Base-by-base conservation (phyloP, 2,888 invertebrate genomes). In the Fragum fragum region DNA sequence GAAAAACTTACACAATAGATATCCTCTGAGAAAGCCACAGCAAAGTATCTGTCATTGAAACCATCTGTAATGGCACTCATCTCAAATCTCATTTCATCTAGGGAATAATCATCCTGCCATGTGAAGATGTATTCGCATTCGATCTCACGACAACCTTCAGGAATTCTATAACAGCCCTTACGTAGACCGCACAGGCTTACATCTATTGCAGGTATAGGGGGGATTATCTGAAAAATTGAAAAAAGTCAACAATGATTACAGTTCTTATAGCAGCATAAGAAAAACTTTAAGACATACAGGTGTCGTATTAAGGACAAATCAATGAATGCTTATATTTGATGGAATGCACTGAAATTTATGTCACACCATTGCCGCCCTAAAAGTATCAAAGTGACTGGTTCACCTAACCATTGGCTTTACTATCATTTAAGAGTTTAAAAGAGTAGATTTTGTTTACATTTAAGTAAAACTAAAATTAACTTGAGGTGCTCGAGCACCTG, bases 101-200 rank as follows among this genome's bases (percentile, higher is more conserved):
- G 59, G 0, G 68, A 47, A 16, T 77, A 86, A 1, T 81, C 72
- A 26, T 85, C 83, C 71, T 74, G 77, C 94, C 94, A 94, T 0
- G 94, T 94, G 53, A 93, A 89, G 11, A 94, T 88, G 75, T 92
- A 92, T 76, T 92, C 90, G 84, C 94, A 94, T 59, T 90, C 87
- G 2, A 88, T 81, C 76, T 93, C 92, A 72, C 84, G 76, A 83
- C 94, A 94, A 21, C 89, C 92, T 28, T 88, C 88, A 0, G 94
- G 94, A 71, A 92, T 89, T 29, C 94, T 87, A 89, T 92, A 94
- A 77, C 94, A 94, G 14, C 94, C 94, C 79, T 94, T 94, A 0
- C 74, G 86, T 3, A 76, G 73, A 6, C 94, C 94, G 85, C 94
- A 94, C 29, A 85, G 84, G 9, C 79, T 83, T 5, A 89, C 89